Evolutionary conservation across 2,113 vertebrate genomes (phyloP), one percentile per base, ranked within the genome.

Genomic region (Myocastor coypus): DNA sequence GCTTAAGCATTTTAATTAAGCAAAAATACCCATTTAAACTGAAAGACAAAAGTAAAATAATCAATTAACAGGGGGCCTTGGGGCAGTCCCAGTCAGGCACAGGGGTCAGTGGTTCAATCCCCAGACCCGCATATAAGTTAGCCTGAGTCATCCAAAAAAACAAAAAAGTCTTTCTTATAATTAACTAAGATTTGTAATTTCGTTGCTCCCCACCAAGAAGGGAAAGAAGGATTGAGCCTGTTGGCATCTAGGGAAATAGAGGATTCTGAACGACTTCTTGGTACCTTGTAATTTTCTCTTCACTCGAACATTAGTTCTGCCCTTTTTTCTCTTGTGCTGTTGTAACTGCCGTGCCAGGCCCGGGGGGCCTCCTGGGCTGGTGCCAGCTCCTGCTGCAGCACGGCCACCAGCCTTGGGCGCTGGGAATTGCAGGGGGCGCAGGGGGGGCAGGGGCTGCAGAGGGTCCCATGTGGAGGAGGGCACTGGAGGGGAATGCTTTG

Each of bases 381-480:
- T 20, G 3, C 8, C 19, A 9, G n/a, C 69, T 37, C 69, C 17
- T 71, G 69, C 22, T 22, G 69, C 19, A 19, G n/a, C 8, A 37
- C n/a, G 37, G 17, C n/a, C 17, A 3, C 17, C 8, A 4, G 7
- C 10, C 66, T 10, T 1, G 0, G n/a, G 69, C 37, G 69, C 17
- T 69, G 17, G 34, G 68, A 7, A 69, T 37, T 9, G 20, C 7
- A 22, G 69, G 19, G 37, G n/a, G n/a, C n/a, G n/a, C n/a, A n/a
- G n/a, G n/a, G 20, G n/a, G n/a, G 19, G 32, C n/a, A 37, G 19
- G n/a, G 69, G 19, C n/a, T 22, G n/a, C 69, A 37, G n/a, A 71
- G 69, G 32, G 69, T 22, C 69, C 19, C 69, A 37, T 8, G 19
- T 37, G 34, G n/a, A 37, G n/a, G 19, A 37, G n/a, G n/a, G 64